A percentile compares a stretch with the other conserved stretches of the same genome.
These are phyloP conservation scores for Psilanteris sp. DNA, from an alignment of 1,140 invertebrate species.

Conservation along the genomic window DNA sequence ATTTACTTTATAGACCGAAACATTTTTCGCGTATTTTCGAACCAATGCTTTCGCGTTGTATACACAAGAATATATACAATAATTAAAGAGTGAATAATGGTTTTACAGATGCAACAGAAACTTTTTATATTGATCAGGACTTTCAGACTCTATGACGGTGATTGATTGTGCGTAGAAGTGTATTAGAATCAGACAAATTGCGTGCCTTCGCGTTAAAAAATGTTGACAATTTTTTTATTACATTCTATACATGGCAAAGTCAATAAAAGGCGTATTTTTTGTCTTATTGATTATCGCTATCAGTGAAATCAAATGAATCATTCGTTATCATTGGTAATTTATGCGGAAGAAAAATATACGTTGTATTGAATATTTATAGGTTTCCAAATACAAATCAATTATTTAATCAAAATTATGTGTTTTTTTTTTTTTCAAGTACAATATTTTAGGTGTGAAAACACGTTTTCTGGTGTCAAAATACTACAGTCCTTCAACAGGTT, in stretches of 20 bases:
- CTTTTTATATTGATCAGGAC: constrained; percentile 28
- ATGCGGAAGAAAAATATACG: constrained; percentile 16
- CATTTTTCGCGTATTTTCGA: too few relatives aligned
- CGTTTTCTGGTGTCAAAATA: constrained; percentile 40
- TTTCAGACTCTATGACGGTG: constrained; percentile 19
- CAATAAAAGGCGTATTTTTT: constrained; percentile 9
- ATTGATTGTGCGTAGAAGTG: constrained; percentile 29
- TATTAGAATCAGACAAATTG: constrained; percentile 29
- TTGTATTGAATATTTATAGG: constrained; percentile 38
- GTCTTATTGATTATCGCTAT: constrained; percentile 6
- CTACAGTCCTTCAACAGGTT: constrained; percentile 19
- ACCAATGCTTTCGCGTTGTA: too few relatives aligned
- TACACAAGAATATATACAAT: too few relatives aligned
- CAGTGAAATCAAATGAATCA: constrained; percentile 8
- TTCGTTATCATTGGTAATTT: constrained; percentile 19
- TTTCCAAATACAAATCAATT: constrained; percentile 36
- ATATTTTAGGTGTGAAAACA: constrained; percentile 52
- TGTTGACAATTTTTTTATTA: constrained; percentile 15
- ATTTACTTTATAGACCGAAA: too few relatives aligned
- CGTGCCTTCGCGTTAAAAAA: constrained; percentile 2
- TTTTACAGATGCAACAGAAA: constrained; percentile 5
- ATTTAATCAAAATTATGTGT: constrained; percentile 29
- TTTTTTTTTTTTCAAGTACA: constrained; percentile 4
- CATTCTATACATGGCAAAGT: constrained; percentile 2
- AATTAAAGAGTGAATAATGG: constrained; percentile 13